Evolutionary conservation across 2,113 vertebrate species (phyloP).

Genomic region (Otis tarda): DNA sequence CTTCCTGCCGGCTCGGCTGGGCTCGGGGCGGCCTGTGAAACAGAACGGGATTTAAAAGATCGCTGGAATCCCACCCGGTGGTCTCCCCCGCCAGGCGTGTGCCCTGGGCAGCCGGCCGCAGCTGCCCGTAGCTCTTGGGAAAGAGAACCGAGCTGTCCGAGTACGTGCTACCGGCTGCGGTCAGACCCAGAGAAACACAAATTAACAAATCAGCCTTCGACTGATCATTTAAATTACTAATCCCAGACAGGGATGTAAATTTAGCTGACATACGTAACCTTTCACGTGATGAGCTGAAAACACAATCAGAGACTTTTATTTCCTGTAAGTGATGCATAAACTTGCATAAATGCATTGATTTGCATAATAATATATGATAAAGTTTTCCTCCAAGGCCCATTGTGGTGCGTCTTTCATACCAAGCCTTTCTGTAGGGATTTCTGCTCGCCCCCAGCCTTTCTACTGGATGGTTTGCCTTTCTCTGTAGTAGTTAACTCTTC

Average conservation of each 20-base stretch:
- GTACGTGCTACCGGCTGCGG: rapidly evolving
- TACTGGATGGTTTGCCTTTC: neutral
- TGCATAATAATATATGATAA: neutral
- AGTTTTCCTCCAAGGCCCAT: neutral
- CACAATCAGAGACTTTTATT: neutral
- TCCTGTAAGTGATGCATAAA: neutral
- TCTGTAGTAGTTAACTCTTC: neutral
- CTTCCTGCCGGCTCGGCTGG: no score
- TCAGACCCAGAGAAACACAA: neutral
- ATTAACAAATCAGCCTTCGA: neutral
- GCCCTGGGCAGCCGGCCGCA: rapidly evolving
- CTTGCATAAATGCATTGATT: neutral
- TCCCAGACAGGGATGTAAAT: neutral
- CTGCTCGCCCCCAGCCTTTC: rapidly evolving
- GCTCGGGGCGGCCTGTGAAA: neutral
- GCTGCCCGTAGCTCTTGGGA: rapidly evolving
- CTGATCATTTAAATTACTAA: neutral
- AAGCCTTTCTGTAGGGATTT: neutral
- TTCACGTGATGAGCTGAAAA: neutral
- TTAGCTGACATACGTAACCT: neutral
- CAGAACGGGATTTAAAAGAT: no score
- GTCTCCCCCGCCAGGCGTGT: rapidly evolving
- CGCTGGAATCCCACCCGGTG: rapidly evolving
- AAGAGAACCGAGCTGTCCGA: rapidly evolving
- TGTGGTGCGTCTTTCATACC: neutral